Base-by-base conservation (phyloP, 1,140 invertebrate genomes). In the Anthonomus grandis region DNA sequence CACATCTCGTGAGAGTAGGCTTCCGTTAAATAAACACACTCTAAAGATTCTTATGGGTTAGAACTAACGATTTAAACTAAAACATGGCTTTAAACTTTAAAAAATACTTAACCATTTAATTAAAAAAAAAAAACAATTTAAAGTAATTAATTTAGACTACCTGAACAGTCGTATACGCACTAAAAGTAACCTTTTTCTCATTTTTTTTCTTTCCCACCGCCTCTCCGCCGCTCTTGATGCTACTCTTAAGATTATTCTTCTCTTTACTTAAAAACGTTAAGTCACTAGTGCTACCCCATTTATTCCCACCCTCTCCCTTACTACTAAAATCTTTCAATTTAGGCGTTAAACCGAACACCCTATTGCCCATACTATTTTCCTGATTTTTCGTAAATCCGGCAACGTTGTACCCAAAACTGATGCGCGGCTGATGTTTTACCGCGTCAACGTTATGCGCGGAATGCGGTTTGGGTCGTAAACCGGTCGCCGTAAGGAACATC, bases 121-220 rank as follows among this genome's bases (percentile, higher is more conserved):
- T n/a, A n/a, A n/a, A n/a, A n/a, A n/a, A n/a, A n/a, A n/a, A n/a
- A n/a, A n/a, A n/a, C n/a, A n/a, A n/a, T n/a, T n/a, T n/a, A n/a
- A n/a, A n/a, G n/a, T n/a, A n/a, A n/a, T n/a, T n/a, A n/a, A n/a
- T n/a, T n/a, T 69, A 81, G 55, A 86, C 83, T 52, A 86, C 84
- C 74, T 86, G 84, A 10, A 86, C 83, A 15, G 84, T 86, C 45
- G 83, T 83, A 70, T 85, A 86, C 6, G 83, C 84, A 70, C 83
- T 85, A 65, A 86, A 85, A n/a, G 84, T 86, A 50, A 85, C 83
- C 75, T 85, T 85, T 68, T 85, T 85, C 70, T 74, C 65, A 34
- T 69, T 69, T 27, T 66, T 69, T 57, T 67, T 64, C 19, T 63
- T 65, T 10, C 56, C 61, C 4, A 59, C 62, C 6, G 64, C 62